phyloP scores from a whole-genome alignment of 2,797 vertebrate species.

The Smutsia temminckii region DNA sequence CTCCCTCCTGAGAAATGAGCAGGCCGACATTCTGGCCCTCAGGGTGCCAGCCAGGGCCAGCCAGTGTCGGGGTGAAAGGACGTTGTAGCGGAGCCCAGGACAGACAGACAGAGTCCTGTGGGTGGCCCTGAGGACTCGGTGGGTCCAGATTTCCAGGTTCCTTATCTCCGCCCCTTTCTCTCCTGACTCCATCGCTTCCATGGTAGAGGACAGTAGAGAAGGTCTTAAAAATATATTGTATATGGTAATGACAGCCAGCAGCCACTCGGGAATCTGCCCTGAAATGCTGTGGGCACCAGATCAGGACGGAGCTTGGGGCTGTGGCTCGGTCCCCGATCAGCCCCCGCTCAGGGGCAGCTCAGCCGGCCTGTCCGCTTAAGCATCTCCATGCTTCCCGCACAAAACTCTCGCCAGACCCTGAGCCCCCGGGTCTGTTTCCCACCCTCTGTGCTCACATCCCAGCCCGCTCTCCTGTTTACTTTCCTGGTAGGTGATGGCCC shows the following conservation, averaged over 20 bases:
- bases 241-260: accelerated
- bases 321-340: neutral
- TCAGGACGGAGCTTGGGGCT: neutral
- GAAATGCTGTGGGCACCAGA: neutral
- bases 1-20: neutral
- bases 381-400: neutral
- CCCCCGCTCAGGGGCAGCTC: neutral
- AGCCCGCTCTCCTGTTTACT: accelerated
- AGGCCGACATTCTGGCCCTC: neutral
- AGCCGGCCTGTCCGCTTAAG: neutral
- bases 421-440: accelerated
- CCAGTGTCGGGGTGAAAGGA: neutral
- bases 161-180: neutral
- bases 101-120: neutral
- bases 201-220: neutral
- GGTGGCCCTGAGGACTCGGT: accelerated
- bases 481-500: accelerated
- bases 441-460: accelerated
- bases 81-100: neutral
- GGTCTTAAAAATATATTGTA: neutral
- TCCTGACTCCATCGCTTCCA: neutral
- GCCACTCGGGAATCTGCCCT: neutral
- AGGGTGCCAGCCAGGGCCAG: neutral
- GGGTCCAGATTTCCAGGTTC: neutral
- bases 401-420: neutral